Evolutionary conservation across 2,888 invertebrate genomes (phyloP).

Genomic region (Boloria selene): DNA sequence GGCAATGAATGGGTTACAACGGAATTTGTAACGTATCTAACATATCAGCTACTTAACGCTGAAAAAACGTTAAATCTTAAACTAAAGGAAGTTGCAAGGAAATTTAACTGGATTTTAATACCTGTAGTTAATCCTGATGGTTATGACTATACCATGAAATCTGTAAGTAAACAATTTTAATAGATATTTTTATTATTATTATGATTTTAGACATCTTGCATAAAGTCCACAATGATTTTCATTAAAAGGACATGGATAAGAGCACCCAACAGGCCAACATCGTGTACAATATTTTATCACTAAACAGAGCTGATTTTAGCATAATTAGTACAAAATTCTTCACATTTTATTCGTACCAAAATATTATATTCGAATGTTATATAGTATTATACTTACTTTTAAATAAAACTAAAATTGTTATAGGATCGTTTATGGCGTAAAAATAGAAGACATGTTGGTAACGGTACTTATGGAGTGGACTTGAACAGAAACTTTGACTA

Average conservation of each 20-base stretch:
- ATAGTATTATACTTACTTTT: no score
- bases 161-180: slow-evolving; percentile 40
- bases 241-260: no score
- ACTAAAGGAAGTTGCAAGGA: slow-evolving; percentile 63
- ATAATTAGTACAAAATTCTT: no score
- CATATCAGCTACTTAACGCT: slow-evolving; percentile 72
- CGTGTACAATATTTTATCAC: no score
- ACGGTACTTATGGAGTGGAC: slow-evolving; percentile 78
- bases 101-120: slow-evolving; percentile 86
- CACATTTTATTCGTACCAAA: no score
- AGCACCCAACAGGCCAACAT: no score
- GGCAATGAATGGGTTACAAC: slow-evolving; percentile 89
- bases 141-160: slow-evolving; percentile 72
- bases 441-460: slow-evolving; percentile 68
- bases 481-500: slow-evolving; percentile 85
- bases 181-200: no score
- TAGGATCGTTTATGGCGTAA: slow-evolving; percentile 86
- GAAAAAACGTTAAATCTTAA: slow-evolving; percentile 57
- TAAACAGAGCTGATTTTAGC: no score
- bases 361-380: no score
- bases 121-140: slow-evolving; percentile 90
- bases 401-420: slow-evolving; percentile 23
- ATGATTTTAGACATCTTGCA: no score
- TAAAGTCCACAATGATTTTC: no score
- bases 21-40: slow-evolving; percentile 83